Percentiles rank a stretch among this genome's conserved stretches.
phyloP scores from a whole-genome alignment of 2,888 invertebrate genomes.

The Cryptocephalus primarius region DNA sequence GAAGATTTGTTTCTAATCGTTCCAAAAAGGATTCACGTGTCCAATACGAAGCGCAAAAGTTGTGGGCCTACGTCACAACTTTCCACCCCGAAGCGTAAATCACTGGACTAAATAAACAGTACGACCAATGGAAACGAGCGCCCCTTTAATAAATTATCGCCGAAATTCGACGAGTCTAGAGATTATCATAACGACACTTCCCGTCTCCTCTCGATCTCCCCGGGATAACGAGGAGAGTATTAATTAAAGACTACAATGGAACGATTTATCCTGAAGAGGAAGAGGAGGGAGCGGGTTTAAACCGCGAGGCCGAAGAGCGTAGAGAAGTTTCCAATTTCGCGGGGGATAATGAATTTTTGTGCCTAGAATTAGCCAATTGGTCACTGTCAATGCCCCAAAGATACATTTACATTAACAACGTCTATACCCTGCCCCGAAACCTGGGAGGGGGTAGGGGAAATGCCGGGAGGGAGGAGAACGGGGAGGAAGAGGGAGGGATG shows the following conservation, averaged over 20 bases:
- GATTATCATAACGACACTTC: neutral
- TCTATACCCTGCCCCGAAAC: constrained; percentile 15
- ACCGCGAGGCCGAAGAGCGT: neutral
- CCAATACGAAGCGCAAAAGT: too few relatives aligned
- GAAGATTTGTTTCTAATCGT: too few relatives aligned
- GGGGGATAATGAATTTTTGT: constrained; percentile 31
- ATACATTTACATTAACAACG: constrained; percentile 33
- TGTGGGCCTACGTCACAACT: too few relatives aligned
- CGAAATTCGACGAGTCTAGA: too few relatives aligned
- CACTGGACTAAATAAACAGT: too few relatives aligned
- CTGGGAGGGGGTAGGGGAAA: constrained; percentile 24
- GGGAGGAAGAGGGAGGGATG: constrained; percentile 10
- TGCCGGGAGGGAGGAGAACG: constrained; percentile 19
- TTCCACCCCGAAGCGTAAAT: too few relatives aligned
- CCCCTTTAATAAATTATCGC: too few relatives aligned
- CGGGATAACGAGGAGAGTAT: constrained; percentile 15
- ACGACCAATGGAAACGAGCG: too few relatives aligned
- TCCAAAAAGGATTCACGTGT: too few relatives aligned
- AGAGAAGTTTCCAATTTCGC: constrained; percentile 30
- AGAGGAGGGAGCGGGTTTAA: constrained; percentile 21
- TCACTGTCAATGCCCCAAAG: constrained; percentile 34
- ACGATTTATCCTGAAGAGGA: constrained; percentile 21
- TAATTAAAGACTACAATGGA: constrained; percentile 29
- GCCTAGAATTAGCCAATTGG: constrained; percentile 30
- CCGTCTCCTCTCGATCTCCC: too few relatives aligned